A percentile compares a stretch with the other conserved stretches of the same genome.
phyloP scores from a whole-genome alignment of 35 echinoderm and acorn worm species.

The Heliocidaris tuberculata region DNA sequence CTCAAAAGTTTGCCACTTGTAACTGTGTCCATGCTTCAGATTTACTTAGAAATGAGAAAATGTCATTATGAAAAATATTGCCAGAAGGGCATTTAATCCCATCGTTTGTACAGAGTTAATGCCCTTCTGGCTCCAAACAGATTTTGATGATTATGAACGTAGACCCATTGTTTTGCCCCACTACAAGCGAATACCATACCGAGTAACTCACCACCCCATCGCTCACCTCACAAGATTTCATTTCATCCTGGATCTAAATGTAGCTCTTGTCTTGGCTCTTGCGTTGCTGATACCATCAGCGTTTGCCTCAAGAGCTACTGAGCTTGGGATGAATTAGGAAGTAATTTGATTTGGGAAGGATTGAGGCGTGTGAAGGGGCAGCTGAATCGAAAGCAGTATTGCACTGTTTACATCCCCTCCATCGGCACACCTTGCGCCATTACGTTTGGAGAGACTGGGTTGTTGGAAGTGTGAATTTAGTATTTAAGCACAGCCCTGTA shows the following conservation, averaged over 20 bases:
- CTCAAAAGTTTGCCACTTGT: background rate
- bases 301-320: background rate
- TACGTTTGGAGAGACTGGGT: background rate
- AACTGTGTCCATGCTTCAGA: background rate
- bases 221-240: background rate
- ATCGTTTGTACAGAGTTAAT: too few species aligned
- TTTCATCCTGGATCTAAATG: background rate
- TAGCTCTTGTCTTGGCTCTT: background rate
- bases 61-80: background rate
- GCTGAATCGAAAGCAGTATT: background rate
- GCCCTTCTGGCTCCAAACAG: too few species aligned
- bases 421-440: background rate
- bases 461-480: background rate
- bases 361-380: background rate
- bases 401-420: background rate
- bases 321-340: slow-evolving; percentile 2
- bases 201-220: background rate
- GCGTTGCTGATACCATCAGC: background rate
- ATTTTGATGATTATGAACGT: background rate
- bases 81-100: too few species aligned
- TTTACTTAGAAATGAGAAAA: background rate
- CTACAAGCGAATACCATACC: background rate
- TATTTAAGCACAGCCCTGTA: background rate
- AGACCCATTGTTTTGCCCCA: background rate
- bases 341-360: slow-evolving; percentile 14